These are phyloP conservation scores for Diachasma alloeum DNA, from an alignment of 1,140 invertebrate genomes.

Conservation along the genomic window DNA sequence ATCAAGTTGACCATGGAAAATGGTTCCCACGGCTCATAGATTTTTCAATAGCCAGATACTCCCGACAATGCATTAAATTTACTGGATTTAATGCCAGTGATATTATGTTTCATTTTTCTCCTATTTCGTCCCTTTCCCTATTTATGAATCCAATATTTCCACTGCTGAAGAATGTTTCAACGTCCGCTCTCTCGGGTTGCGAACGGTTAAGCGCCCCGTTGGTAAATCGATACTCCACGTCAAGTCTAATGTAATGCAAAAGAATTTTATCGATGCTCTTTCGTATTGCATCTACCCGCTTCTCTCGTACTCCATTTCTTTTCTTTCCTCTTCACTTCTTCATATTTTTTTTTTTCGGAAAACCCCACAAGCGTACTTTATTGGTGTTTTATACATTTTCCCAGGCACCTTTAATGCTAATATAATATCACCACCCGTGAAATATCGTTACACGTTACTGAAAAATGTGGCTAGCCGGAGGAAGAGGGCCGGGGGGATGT, in stretches of 20 bases:
- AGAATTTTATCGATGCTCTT: conserved; percentile 30
- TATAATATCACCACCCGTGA: conserved; percentile 33
- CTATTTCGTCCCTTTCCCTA: neutral
- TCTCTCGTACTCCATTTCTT: conserved; percentile 10
- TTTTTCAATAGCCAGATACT: neutral
- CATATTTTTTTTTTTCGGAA: conserved; percentile 1
- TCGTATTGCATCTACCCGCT: neutral
- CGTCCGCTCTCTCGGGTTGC: neutral
- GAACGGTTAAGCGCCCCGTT: neutral
- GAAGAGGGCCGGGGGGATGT: neutral
- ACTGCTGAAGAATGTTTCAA: neutral
- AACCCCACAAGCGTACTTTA: conserved; percentile 9
- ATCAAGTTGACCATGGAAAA: neutral
- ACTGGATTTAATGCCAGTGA: neutral
- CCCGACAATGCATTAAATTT: neutral
- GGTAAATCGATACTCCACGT: conserved; percentile 23
- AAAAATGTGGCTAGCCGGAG: neutral
- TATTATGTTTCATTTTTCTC: conserved; percentile 10
- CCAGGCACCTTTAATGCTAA: conserved; percentile 31
- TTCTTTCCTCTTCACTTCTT: conserved; percentile 5
- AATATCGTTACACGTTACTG: conserved; percentile 24
- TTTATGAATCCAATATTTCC: conserved; percentile 3
- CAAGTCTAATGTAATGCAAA: conserved; percentile 31
- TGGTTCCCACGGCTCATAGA: neutral
- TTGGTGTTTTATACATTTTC: conserved; percentile 19